Evolutionary conservation across 2,113 vertebrate species (phyloP).

Genomic region (Tamias sibiricus): DNA sequence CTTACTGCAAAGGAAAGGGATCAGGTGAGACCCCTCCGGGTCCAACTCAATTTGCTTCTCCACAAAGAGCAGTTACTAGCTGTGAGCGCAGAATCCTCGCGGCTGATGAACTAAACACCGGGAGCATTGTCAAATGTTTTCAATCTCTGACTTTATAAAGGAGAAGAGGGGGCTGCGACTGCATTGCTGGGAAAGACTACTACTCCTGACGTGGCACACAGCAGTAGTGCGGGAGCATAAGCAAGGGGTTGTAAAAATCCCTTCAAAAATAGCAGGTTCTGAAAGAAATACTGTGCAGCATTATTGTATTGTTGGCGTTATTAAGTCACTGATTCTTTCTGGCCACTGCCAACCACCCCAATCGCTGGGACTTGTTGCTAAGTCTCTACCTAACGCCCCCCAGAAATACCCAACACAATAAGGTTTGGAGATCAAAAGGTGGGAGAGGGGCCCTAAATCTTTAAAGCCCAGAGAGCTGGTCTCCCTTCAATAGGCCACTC

Average conservation of each 20-base stretch:
- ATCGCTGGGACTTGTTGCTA: slow-evolving; percentile 77
- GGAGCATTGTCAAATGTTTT: slow-evolving; percentile 25
- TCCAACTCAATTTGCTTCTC: slow-evolving; percentile 62
- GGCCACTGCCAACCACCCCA: not conserved
- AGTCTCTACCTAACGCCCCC: slow-evolving; percentile 49
- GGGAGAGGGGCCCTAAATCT: not conserved
- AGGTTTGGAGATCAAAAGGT: slow-evolving; percentile 6
- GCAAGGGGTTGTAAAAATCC: slow-evolving; percentile 55
- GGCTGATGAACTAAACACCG: slow-evolving; percentile 37
- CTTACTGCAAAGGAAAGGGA: slow-evolving; percentile 28
- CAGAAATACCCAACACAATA: not conserved
- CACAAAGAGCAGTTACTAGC: slow-evolving; percentile 67
- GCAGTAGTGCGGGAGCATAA: slow-evolving; percentile 20
- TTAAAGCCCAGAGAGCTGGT: slow-evolving; percentile 44
- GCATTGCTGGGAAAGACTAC: slow-evolving; percentile 49
- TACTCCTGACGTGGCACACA: slow-evolving; percentile 59
- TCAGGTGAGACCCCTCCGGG: slow-evolving; percentile 70
- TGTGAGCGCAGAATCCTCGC: slow-evolving; percentile 24
- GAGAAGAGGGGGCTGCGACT: slow-evolving; percentile 31
- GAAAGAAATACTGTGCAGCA: slow-evolving; percentile 44
- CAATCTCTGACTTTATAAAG: slow-evolving; percentile 65
- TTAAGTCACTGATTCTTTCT: slow-evolving; percentile 51
- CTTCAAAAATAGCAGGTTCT: slow-evolving; percentile 53
- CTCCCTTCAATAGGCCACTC: slow-evolving; percentile 68
- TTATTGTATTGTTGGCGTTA: slow-evolving; percentile 55